Conservation (phyloP, 2,888 invertebrate genomes). For the Tetragonula carbonaria region DNA sequence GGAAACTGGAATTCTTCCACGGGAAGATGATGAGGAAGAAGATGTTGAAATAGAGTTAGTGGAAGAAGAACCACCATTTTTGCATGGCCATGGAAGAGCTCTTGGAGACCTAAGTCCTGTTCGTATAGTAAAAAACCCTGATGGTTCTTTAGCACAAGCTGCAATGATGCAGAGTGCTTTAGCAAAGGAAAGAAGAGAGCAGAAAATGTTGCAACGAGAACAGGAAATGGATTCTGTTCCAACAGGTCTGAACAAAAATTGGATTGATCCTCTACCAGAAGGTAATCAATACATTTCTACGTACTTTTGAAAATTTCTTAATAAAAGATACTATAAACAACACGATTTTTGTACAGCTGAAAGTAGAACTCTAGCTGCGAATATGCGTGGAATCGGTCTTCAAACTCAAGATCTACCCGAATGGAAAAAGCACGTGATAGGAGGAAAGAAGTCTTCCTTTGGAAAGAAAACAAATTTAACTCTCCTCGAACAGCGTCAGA, state of each 20-base stretch:
- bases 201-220: slow-evolving; percentile 97
- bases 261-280: slow-evolving; percentile 98
- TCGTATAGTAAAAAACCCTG: slow-evolving; percentile 98
- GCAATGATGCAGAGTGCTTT: slow-evolving; percentile 99
- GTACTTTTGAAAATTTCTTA: not conserved
- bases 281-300: slow-evolving; percentile 80
- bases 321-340: not conserved
- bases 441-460: slow-evolving; percentile 98
- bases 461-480: slow-evolving; percentile 98
- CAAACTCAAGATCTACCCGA: slow-evolving; percentile 97
- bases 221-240: slow-evolving; percentile 95
- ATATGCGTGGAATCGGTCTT: slow-evolving; percentile 93
- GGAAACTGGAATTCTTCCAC: slow-evolving; percentile 95
- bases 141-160: slow-evolving; percentile 98
- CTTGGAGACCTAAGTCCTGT: slow-evolving; percentile 97
- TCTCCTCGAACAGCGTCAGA: slow-evolving; percentile 97
- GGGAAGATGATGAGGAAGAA: slow-evolving; percentile 97
- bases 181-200: slow-evolving; percentile 97
- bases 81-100: slow-evolving; percentile 96
- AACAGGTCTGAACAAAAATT: slow-evolving; percentile 94
- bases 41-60: slow-evolving; percentile 99
- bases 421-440: slow-evolving; percentile 99
- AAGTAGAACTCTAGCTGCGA: slow-evolving; percentile 89
- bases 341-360: slow-evolving; percentile 84
- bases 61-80: slow-evolving; percentile 99